These are phyloP conservation scores for Andrena bucephala DNA, from an alignment of 2,888 invertebrate genomes.

Conservation along the genomic window DNA sequence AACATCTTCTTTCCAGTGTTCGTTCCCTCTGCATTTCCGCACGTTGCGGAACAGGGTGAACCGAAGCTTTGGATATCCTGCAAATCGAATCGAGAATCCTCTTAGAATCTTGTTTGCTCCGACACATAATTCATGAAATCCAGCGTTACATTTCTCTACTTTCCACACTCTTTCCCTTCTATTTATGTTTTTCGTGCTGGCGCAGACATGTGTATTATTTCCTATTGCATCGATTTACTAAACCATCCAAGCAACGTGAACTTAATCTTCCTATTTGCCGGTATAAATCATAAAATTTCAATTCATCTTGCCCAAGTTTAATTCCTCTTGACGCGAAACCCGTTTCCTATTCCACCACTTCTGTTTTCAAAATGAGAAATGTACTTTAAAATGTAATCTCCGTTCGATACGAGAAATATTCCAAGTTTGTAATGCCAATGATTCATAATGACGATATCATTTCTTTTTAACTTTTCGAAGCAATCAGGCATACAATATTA, in stretches of 20 bases:
- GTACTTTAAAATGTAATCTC: too few relatives aligned
- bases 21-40: background rate
- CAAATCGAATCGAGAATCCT: slow-evolving; percentile 16
- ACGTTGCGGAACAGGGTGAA: background rate
- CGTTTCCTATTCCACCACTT: background rate
- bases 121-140: slow-evolving; percentile 30
- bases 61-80: background rate
- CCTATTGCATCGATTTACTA: slow-evolving; percentile 2
- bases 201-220: background rate
- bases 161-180: background rate
- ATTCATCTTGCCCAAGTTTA: slow-evolving; percentile 21
- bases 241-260: slow-evolving; percentile 6
- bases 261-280: slow-evolving; percentile 11
- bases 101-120: slow-evolving; percentile 30
- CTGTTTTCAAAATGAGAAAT: too few relatives aligned
- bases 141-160: background rate
- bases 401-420: too few relatives aligned
- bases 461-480: too few relatives aligned
- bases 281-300: slow-evolving; percentile 39
- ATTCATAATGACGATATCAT: too few relatives aligned
- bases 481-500: too few relatives aligned
- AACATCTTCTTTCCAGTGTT: background rate
- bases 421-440: too few relatives aligned
- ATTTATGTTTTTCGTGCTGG: slow-evolving; percentile 12
- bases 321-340: slow-evolving; percentile 6